A percentile compares a stretch with the other conserved stretches of the same genome.
phyloP scores from a whole-genome alignment of 2,113 vertebrate genomes.

The Caranx ignobilis region DNA sequence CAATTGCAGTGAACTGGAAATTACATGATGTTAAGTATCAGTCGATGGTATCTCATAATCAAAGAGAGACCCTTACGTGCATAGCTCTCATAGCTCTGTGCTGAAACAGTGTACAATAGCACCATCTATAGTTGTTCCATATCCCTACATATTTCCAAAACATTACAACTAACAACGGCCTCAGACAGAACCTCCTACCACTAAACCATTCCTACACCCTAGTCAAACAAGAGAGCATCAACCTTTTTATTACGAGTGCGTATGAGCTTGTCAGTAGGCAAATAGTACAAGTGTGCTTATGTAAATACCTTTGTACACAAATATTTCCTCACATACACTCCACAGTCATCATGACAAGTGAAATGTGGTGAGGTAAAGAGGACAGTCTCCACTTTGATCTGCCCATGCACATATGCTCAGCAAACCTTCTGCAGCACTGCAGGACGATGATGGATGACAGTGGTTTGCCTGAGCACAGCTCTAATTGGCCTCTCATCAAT shows the following conservation, averaged over 20 bases:
- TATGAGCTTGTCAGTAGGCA: not conserved
- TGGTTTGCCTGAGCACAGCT: constrained; percentile 13
- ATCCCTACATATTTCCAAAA: not conserved
- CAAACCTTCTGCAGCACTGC: constrained; percentile 32
- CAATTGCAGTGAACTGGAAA: not conserved
- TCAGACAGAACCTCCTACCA: not conserved
- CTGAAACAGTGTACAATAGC: constrained; percentile 45
- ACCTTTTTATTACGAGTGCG: not conserved
- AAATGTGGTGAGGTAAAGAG: not conserved
- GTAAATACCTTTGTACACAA: not conserved
- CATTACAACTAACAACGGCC: not conserved
- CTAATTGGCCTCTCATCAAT: constrained; percentile 62
- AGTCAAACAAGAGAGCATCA: not conserved
- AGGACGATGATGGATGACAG: constrained; percentile 56
- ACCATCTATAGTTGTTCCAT: constrained; percentile 40
- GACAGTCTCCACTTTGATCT: not conserved
- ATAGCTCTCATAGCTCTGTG: not conserved
- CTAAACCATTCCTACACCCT: not conserved
- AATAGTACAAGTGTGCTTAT: not conserved
- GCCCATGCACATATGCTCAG: constrained; percentile 48
- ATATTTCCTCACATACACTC: not conserved
- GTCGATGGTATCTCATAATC: not conserved
- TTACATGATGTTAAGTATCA: not conserved
- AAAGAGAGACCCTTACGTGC: not conserved
- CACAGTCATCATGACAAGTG: not conserved